Evolutionary conservation across 1,140 invertebrate species (phyloP), one percentile per base, ranked within the genome.

Genomic region (Diabrotica virgifera): DNA sequence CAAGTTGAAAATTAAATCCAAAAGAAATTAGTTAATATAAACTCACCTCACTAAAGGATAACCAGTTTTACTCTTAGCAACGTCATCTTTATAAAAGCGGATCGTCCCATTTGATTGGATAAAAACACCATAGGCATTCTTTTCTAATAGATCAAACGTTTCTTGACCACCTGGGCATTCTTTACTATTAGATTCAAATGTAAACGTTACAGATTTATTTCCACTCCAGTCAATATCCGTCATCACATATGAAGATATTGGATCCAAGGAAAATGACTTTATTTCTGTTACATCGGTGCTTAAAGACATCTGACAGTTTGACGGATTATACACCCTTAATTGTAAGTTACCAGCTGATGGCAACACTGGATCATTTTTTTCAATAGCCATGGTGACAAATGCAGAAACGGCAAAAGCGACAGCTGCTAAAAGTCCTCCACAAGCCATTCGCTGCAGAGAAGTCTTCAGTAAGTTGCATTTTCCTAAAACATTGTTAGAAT

Each of bases 341-440:
- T 92, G 90, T 0, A 83, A 81, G 35, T 85, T 75, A 10, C 84
- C 85, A 14, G 69, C 12, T 46, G 80, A 72, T 4, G 91, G 87
- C 36, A 89, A 68, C 12, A 84, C 73, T 5, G 90, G 86, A 74
- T 91, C 88, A 4, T 89, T 90, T 69, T 79, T 78, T 86, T 90
- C 79, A 51, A 77, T 62, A 2, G 69, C 70, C 5, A 77, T 67
- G 4, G 72, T 73, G 24, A 78, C 70, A 5, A 68, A 72, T 14
- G 88, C 95, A 12, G 96, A 95, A 40, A 95, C 82, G n/a, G 93
- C 76, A 78, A 99, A 99, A 0, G 96, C 87, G 5, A 88, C 37
- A 6, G 87, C 89, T 8, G 93, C 93, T 5, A 99, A 78, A 11
- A 95, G 69, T 59, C 95, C 95, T 36, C 97, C 96, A 56, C 85